Base-by-base conservation (phyloP, 2,888 invertebrate genomes). In the Anthrax anthrax region DNA sequence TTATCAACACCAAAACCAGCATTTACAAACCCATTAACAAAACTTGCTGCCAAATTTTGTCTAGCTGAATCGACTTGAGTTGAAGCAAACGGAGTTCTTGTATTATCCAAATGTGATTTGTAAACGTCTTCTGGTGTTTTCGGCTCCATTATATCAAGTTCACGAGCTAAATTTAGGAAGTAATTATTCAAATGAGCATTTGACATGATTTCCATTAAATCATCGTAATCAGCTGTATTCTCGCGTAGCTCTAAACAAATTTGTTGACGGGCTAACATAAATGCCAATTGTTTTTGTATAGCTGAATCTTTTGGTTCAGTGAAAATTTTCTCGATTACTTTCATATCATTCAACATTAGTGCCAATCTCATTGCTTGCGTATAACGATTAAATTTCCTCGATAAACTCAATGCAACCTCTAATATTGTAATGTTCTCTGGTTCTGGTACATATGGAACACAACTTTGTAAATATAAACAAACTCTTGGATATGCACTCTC, bases 51-150 rank as follows among this genome's bases (percentile, higher is more conserved):
- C 18, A 98, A 72, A 69, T 98, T 98, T 67, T 96, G 94, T 38
- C 94, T 75, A 0, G 96, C 95, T 0, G 96, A 96, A 69, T 98
- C 97, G 0, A 91, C 81, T 58, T 84, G 82, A 39, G 80, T 80
- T 6, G 81, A 77, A 2, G 82, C 75, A 40, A 84, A 78, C 0
- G 84, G 79, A 0, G 85, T 80, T 29, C 88, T 73, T 0, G 81
- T 78, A 46, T 86, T 88, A 69, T 98, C 98, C 51, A 99, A 70
- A 77, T 97, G 96, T 0, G 89, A 86, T 69, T 99, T 99, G 71
- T 97, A 98, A 13, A 98, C 95, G 63, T 97, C 97, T 65, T 99
- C 97, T 0, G 98, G 98, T 1, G 89, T 85, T 72, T 99, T 99
- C 0, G 98, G 94, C 64, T 98, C 97, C 86, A 97, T 88, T 54